These are phyloP conservation scores for Laspeyria flexula DNA, from an alignment of 2,888 invertebrate species.

Conservation along the genomic window DNA sequence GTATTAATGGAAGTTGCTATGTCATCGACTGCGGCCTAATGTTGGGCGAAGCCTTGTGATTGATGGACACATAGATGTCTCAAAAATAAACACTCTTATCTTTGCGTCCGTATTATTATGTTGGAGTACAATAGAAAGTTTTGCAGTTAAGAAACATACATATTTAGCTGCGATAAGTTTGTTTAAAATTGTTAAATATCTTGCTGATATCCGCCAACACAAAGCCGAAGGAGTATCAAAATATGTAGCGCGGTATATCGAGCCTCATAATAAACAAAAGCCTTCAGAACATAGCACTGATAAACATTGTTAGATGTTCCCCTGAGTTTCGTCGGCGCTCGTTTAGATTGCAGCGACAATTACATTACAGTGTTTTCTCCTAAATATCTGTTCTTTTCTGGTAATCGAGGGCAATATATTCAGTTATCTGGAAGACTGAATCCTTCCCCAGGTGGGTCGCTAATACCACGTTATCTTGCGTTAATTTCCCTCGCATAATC, in stretches of 20 bases:
- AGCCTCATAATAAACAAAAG: slow-evolving; percentile 67
- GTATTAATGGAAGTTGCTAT: slow-evolving; percentile 66
- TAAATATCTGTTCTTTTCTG: slow-evolving; percentile 69
- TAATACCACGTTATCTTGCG: slow-evolving; percentile 75
- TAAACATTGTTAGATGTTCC: slow-evolving; percentile 66
- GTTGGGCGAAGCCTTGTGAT: slow-evolving; percentile 56
- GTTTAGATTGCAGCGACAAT: slow-evolving; percentile 70
- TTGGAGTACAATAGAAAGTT: slow-evolving; percentile 40
- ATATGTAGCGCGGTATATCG: slow-evolving; percentile 62
- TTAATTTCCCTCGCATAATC: slow-evolving; percentile 75
- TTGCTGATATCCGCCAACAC: slow-evolving; percentile 58
- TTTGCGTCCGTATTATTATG: slow-evolving; percentile 24
- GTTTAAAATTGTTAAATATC: slow-evolving; percentile 59
- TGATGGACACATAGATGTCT: slow-evolving; percentile 37
- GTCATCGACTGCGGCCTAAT: slow-evolving; percentile 66
- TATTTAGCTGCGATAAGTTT: slow-evolving; percentile 63
- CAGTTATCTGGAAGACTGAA: slow-evolving; percentile 72
- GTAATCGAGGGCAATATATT: slow-evolving; percentile 74
- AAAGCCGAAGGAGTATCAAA: slow-evolving; percentile 70
- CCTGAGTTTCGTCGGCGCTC: slow-evolving; percentile 58
- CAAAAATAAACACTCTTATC: slow-evolving; percentile 16
- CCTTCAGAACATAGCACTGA: slow-evolving; percentile 56
- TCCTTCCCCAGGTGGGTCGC: slow-evolving; percentile 74
- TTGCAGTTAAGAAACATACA: slow-evolving; percentile 39
- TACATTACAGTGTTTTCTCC: slow-evolving; percentile 63